phyloP scores from a whole-genome alignment of 2,797 vertebrate species.

The Graptemys geographica region DNA sequence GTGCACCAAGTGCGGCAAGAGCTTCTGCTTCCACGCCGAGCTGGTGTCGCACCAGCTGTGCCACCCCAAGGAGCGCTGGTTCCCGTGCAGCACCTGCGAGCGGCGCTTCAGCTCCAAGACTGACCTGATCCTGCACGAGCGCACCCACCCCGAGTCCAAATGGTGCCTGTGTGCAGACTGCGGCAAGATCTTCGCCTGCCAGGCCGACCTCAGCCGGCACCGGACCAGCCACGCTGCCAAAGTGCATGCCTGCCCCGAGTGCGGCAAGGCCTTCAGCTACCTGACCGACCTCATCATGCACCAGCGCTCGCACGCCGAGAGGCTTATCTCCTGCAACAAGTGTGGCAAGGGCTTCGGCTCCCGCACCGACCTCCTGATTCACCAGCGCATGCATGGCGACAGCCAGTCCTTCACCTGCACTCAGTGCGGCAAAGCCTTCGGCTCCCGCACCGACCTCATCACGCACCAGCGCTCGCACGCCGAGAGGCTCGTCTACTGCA shows the following conservation, averaged over 20 bases:
- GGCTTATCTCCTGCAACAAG: fast-evolving
- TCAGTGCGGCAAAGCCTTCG: background rate
- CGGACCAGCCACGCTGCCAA: background rate
- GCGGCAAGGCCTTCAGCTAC: background rate
- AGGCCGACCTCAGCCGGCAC: background rate
- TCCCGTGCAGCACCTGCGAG: background rate
- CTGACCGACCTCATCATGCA: background rate
- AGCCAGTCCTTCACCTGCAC: background rate
- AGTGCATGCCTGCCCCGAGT: background rate
- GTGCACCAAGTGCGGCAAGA: background rate
- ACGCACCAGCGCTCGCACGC: background rate
- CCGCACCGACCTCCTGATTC: background rate
- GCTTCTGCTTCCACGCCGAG: background rate
- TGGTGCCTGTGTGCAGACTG: background rate
- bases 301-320: fast-evolving
- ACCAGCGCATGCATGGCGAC: background rate
- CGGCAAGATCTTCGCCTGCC: background rate
- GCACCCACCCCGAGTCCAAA: background rate
- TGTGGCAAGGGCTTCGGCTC: background rate
- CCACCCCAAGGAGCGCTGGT: background rate
- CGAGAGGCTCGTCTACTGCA: background rate
- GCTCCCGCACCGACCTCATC: background rate
- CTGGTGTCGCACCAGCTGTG: background rate
- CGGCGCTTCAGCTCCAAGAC: background rate
- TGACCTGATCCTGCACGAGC: background rate